phyloP scores from a whole-genome alignment of 2,113 vertebrate species.

The Sceloporus undulatus region DNA sequence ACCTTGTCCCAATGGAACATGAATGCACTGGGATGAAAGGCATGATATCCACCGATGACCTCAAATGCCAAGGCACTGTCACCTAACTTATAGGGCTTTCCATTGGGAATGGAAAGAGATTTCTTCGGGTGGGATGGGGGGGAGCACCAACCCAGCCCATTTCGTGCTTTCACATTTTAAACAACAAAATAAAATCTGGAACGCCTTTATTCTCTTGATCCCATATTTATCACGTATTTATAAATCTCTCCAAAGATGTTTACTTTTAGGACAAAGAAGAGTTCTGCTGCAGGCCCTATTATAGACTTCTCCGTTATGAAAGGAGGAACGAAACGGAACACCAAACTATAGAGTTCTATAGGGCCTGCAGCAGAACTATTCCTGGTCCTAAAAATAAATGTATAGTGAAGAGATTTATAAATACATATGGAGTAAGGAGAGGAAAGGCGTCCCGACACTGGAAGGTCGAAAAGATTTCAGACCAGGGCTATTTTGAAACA shows the following conservation, averaged over 20 bases:
- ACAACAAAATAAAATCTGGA: too few species aligned
- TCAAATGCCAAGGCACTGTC: constrained; percentile 46
- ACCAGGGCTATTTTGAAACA: constrained; percentile 69
- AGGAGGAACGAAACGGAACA: too few species aligned
- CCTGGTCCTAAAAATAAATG: constrained; percentile 71
- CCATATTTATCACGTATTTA: constrained; percentile 47
- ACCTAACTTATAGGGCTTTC: constrained; percentile 42
- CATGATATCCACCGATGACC: constrained; percentile 35
- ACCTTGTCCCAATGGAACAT: constrained; percentile 6
- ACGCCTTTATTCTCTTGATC: not conserved
- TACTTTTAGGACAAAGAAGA: constrained; percentile 68
- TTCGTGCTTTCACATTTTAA: constrained; percentile 39
- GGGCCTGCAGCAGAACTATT: constrained; percentile 67
- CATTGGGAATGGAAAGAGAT: constrained; percentile 44
- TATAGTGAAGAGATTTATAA: constrained; percentile 71
- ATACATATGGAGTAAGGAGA: constrained; percentile 22
- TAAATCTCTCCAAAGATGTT: constrained; percentile 73
- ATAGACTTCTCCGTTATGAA: too few species aligned
- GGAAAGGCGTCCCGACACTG: constrained; percentile 23
- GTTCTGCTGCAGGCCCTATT: constrained; percentile 63
- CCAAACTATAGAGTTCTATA: too few species aligned
- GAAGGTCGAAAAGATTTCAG: constrained; percentile 67
- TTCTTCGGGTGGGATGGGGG: too few species aligned
- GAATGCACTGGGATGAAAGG: constrained; percentile 35
- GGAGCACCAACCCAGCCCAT: constrained; percentile 48